Conservation (phyloP, 2,113 vertebrate species). For the Vombatus ursinus region DNA sequence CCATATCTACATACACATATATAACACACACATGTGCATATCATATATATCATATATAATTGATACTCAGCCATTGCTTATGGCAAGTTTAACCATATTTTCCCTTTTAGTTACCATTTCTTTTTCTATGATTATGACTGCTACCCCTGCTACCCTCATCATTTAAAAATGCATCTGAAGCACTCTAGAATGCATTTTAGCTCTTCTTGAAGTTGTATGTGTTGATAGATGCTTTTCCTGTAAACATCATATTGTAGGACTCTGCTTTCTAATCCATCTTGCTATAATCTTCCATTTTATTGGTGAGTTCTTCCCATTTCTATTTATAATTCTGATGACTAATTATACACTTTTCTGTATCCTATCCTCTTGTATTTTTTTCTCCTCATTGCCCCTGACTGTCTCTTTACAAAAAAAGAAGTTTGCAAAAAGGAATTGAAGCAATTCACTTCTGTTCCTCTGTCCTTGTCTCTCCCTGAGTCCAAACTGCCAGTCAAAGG, state of each 20-base stretch:
- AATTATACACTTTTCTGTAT: no score
- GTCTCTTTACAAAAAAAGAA: background rate
- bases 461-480: background rate
- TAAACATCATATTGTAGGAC: background rate
- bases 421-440: background rate
- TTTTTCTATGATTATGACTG: background rate
- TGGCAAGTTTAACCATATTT: background rate
- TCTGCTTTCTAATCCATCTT: background rate
- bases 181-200: background rate
- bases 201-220: background rate
- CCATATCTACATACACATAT: no score
- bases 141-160: background rate
- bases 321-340: background rate
- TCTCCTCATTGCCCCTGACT: background rate
- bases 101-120: background rate
- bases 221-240: background rate
- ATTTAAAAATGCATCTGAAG: background rate
- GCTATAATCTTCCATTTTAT: no score
- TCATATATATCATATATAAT: background rate
- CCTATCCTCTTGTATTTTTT: no score
- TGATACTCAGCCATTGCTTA: background rate
- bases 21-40: background rate
- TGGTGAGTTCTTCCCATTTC: no score
- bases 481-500: background rate
- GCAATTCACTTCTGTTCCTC: background rate